Evolutionary conservation across 2,888 invertebrate species (phyloP).

Genomic region (Lithophane socia): DNA sequence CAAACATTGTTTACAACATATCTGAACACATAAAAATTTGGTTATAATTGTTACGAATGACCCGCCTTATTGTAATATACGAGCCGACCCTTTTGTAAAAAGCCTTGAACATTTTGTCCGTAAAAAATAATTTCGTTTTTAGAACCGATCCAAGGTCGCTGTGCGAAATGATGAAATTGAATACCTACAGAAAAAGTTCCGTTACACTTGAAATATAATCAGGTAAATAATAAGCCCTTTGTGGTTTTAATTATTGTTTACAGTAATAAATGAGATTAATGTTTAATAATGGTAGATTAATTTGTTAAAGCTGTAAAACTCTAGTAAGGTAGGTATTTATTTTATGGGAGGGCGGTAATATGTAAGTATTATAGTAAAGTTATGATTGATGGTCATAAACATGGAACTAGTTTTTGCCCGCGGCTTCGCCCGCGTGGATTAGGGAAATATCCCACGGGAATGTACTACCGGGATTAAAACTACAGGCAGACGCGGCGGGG

Average conservation of each 20-base stretch:
- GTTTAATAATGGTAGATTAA: neutral
- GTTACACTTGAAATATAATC: conserved; percentile 20
- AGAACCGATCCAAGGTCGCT: conserved; percentile 23
- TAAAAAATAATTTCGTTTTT: conserved; percentile 30
- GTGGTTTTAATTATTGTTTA: conserved; percentile 17
- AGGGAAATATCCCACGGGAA: neutral
- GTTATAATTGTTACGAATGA: conserved; percentile 64
- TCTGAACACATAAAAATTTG: conserved; percentile 30
- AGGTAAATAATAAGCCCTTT: conserved; percentile 31
- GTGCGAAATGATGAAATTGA: conserved; percentile 35
- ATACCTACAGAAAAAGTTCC: conserved; percentile 12
- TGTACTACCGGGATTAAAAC: neutral
- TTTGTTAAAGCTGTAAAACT: neutral
- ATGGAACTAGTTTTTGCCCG: too few species aligned
- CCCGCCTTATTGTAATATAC: conserved; percentile 53
- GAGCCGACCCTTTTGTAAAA: conserved; percentile 48
- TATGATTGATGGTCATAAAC: too few species aligned
- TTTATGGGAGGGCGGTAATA: too few species aligned
- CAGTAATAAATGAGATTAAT: conserved; percentile 13
- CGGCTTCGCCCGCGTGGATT: too few species aligned
- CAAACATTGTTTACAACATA: conserved; percentile 27
- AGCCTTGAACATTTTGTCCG: conserved; percentile 36
- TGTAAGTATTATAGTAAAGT: too few species aligned
- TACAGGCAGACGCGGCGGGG: too few species aligned
- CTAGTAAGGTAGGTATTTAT: neutral